Conservation (phyloP, 2,888 invertebrate species). For the Rapana venosa region DNA sequence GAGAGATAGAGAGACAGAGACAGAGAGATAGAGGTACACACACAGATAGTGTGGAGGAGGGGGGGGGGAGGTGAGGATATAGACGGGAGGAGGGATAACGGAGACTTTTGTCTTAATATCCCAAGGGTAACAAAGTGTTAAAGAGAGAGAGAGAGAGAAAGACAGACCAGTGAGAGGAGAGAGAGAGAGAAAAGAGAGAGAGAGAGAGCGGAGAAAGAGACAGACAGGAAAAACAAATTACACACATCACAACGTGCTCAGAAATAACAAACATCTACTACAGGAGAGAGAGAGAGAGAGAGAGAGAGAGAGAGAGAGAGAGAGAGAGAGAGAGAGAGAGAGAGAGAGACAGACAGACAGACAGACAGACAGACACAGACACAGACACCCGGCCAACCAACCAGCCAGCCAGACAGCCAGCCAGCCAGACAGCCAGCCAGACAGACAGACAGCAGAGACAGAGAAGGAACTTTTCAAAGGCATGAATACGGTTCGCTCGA, state of each 20-base stretch:
- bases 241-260: too few relatives aligned
- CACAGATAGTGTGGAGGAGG: not conserved
- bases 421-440: not conserved
- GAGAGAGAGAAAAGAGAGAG: not conserved
- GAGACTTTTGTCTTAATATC: too few relatives aligned
- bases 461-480: too few relatives aligned
- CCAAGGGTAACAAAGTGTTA: too few relatives aligned
- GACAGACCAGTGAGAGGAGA: not conserved
- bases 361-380: not conserved
- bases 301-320: not conserved
- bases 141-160: not conserved
- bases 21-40: too few relatives aligned
- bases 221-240: too few relatives aligned
- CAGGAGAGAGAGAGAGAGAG: not conserved
- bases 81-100: too few relatives aligned
- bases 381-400: not conserved
- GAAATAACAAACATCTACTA: too few relatives aligned
- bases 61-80: not conserved
- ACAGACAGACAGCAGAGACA: slow-evolving; percentile 7
- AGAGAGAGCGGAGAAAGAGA: not conserved
- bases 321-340: not conserved
- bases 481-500: too few relatives aligned
- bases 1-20: not conserved
- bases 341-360: not conserved
- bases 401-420: slow-evolving; percentile 2